These are phyloP conservation scores for Platysternon megacephalum DNA, from an alignment of 2,113 vertebrate species.

Conservation along the genomic window DNA sequence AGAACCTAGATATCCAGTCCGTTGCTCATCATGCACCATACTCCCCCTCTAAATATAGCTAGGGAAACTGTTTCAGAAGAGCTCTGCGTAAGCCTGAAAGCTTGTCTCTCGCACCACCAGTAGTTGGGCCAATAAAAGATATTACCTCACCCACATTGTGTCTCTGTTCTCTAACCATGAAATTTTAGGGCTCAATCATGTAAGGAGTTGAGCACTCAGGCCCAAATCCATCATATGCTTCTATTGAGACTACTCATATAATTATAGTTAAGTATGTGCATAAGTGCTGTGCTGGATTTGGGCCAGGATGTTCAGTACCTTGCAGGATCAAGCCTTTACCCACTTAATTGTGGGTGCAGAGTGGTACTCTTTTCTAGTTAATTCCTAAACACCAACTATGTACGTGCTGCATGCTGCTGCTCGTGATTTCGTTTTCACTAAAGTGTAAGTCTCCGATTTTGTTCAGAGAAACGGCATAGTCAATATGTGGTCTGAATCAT, in stretches of 20 bases:
- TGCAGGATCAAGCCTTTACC: conserved; percentile 8
- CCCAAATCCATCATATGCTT: not conserved
- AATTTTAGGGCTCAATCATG: not conserved
- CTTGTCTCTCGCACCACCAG: not conserved
- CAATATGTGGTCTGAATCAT: not conserved
- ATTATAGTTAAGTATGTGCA: not conserved
- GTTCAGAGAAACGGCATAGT: not conserved
- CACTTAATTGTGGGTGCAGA: not conserved
- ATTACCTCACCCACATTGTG: not conserved
- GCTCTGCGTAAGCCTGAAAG: not conserved
- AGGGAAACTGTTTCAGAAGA: not conserved
- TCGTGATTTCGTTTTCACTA: not conserved
- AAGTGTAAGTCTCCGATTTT: not conserved
- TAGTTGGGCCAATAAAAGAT: not conserved
- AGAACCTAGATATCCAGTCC: not conserved
- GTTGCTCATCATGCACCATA: not conserved
- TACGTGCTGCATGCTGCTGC: not conserved
- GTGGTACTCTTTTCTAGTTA: not conserved
- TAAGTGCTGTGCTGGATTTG: not conserved
- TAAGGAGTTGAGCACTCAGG: not conserved
- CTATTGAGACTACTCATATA: not conserved
- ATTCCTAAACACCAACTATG: not conserved
- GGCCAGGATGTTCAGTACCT: not conserved
- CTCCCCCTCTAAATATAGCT: not conserved
- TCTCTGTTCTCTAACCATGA: not conserved